Base-by-base conservation (phyloP, 2,113 vertebrate genomes). In the Heteronetta atricapilla region DNA sequence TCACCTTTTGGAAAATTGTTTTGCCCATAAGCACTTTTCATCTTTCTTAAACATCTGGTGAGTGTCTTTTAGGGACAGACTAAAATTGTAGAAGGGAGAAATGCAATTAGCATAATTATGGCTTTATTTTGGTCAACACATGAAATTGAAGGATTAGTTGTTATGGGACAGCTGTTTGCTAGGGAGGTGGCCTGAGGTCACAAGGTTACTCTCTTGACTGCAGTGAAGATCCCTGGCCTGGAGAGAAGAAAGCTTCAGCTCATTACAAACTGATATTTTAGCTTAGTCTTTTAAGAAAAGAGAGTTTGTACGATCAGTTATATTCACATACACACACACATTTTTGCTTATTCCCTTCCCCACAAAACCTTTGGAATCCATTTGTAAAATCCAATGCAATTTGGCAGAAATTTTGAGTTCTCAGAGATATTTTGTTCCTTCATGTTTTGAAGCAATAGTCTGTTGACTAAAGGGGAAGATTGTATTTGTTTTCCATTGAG, bases 121-220 rank as follows among this genome's bases (percentile, higher is more conserved):
- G 92, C 31, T 94, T 96, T 89, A 88, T 91, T 92, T 96, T 56
- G 31, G 80, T 92, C 81, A 1, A 2, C 36, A 94, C 86, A 48
- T 85, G 83, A 96, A 97, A 96, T 93, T 94, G 95, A 96, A 94
- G 96, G 95, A 97, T 94, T 96, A 95, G 75, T 46, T 91, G 46
- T 60, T 60, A 86, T 0, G 0, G 74, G 29, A n/a, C 86, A 95
- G 88, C 80, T 96, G 86, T 86, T 82, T 92, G 62, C 62, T 40
- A 91, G 93, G 90, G 94, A 93, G 88, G 93, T 88, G 93, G 92
- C 90, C 64, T 1, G 2, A 82, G 96, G 95, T 97, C 95, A 96
- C 86, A 73, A 95, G 90, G 90, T 94, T 94, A 42, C 84, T 86
- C 73, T 73, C 53, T 82, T 84, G 66, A 84, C 70, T 96, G 85